Base-by-base conservation (phyloP, 2,113 vertebrate genomes). In the Ochotona princeps region DNA sequence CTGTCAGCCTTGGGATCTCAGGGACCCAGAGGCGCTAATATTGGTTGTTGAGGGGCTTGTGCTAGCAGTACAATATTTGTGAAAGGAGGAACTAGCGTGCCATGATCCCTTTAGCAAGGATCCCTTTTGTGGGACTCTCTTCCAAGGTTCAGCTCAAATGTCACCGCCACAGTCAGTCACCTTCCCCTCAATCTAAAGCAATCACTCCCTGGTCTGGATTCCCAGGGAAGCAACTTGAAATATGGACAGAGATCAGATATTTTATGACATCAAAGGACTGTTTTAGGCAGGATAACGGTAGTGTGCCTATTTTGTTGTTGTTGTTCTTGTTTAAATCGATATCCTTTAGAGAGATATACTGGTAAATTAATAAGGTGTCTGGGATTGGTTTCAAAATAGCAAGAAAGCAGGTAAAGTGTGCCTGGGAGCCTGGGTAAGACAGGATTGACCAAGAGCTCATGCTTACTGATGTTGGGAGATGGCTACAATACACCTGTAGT, bases 61-160 rank as follows among this genome's bases (percentile, higher is more conserved):
- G 47, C 60, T 38, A 32, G 69, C 35, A 15, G 38, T 67, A 28
- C 65, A n/a, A 35, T 47, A 74, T 80, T 35, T 92, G 51, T 85
- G 47, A 93, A 93, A 89, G 21, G 44, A 94, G 32, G 91, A 47
- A 30, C 20, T 23, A 35, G 15, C 20, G 23, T 44, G 66, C 57
- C 66, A 14, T 35, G 89, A 86, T 38, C 28, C 66, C 80, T 91
- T 61, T 60, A 76, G 76, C 8, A 73, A 4, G 2, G 47, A 81
- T 44, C 38, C 67, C 54, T 83, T 84, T 65, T 49, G 35, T 74
- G 78, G 88, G 92, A 67, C 87, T 84, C n/a, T 82, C 70, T 81
- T 96, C 67, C 85, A 87, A 67, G 60, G 54, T 80, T 92, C 91
- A 92, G 91, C 82, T 91, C 67, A 92, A 93, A 93, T 90, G 80